Conservation (phyloP, 2,113 vertebrate species). For the Callionymus lyra region DNA sequence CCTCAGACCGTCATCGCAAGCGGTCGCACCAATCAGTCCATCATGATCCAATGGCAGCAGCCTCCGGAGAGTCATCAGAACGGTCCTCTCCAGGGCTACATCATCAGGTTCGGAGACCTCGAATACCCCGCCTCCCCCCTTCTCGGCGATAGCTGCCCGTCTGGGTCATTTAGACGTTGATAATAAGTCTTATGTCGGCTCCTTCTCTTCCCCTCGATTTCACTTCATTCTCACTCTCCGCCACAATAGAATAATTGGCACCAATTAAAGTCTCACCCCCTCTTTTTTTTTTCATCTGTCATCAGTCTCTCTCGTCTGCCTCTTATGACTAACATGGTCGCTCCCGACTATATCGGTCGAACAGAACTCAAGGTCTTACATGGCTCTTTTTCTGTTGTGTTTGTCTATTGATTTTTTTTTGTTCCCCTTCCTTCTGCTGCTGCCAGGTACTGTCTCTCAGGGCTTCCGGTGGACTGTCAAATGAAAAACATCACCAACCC, state of each 20-base stretch:
- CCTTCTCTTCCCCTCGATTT: constrained; percentile 31
- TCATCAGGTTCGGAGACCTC: constrained; percentile 78
- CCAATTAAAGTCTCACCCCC: constrained; percentile 42
- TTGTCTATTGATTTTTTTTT: neutral
- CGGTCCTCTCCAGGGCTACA: constrained; percentile 86
- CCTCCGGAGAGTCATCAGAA: constrained; percentile 94
- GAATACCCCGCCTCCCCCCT: constrained; percentile 10
- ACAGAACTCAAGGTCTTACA: constrained; percentile 5
- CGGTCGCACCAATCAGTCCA: constrained; percentile 95
- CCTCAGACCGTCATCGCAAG: constrained; percentile 94
- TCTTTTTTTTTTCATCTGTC: constrained; percentile 32
- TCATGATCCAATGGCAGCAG: constrained; percentile 97
- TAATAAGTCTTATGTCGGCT: constrained; percentile 42
- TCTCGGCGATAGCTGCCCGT: constrained; percentile 11
- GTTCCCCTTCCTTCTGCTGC: neutral
- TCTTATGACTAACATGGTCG: constrained; percentile 16
- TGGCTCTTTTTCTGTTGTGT: neutral
- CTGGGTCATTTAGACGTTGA: constrained; percentile 30
- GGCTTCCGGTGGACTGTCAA: constrained; percentile 93
- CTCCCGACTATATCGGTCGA: neutral
- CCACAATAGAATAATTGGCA: constrained; percentile 39
- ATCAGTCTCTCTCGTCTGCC: constrained; percentile 14
- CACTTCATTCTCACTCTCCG: constrained; percentile 16
- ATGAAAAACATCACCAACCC: constrained; percentile 92
- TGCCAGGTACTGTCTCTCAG: constrained; percentile 88